Base-by-base conservation (phyloP, 2,888 invertebrate species). In the Cyaniris semiargus region DNA sequence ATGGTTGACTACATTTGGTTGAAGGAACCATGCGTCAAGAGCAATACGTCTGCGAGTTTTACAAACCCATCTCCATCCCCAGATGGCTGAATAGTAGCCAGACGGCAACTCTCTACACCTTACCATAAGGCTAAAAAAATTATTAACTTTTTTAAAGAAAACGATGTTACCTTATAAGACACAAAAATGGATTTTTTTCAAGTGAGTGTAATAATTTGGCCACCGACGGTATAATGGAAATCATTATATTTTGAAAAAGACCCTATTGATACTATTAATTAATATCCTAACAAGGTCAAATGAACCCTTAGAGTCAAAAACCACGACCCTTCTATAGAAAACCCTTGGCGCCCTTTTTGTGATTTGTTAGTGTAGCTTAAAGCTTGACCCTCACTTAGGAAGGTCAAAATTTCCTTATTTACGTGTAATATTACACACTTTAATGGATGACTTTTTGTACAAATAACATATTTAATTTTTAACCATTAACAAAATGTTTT, bases 301-400 rank as follows among this genome's bases (percentile, higher is more conserved):
- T 60, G 66, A 1, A 66, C 27, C 15, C 27, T 15, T 31, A 21
- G 38, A 71, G n/a, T 13, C n/a, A 71, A 71, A 38, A 38, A 71
- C n/a, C 71, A 71, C 21, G 71, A 71, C 71, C 71, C 10, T 38
- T 71, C 21, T 31, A 66, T 66, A 31, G 66, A 66, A 66, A 31
- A 31, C 66, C 27, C 27, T 66, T 31, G 4, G 31, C 27, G 23
- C 66, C 66, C 66, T 66, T 27, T 27, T 21, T 66, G 66, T 66
- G 3, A 27, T 27, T 66, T 21, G 27, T 66, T 27, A 31, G 23
- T 27, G 23, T 60, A 60, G 23, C 23, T 60, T 60, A 15, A 66
- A 13, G 66, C 27, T 31, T 66, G 66, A 66, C 66, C 66, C 66
- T 66, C 66, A 4, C 60, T 60, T 60, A 27, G 27, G 66, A 66